Evolutionary conservation across 2,113 vertebrate genomes (phyloP), one percentile per base, ranked within the genome.

Genomic region (Forbesichthys papilliferus): DNA sequence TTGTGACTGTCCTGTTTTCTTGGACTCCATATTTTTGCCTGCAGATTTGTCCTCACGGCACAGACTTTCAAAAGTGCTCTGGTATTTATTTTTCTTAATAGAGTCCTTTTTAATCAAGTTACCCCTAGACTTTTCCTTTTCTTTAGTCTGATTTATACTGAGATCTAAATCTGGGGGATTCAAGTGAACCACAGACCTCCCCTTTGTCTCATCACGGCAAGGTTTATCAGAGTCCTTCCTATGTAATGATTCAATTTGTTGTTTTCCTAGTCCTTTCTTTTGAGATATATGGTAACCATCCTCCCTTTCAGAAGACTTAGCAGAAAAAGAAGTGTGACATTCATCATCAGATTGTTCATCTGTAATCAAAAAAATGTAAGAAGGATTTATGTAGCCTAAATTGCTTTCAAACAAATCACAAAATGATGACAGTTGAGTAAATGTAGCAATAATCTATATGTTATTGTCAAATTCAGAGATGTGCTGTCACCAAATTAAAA

Each of bases 331-430:
- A n/a, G 36, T 55, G 68, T 53, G 73, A 54, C 84, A 86, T 64
- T 84, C 77, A 20, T 88, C 82, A 16, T 85, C 81, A 0, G 86
- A 74, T 27, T 82, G 73, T 47, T 91, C 84, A 61, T 79, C 90
- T 91, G 52, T 16, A 71, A 62, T 6, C 12, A 34, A 13, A 48
- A 48, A 60, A 61, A 9, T 10, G 47, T 16, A 16, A 11, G 46
- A 16, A 11, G 46, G 47, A n/a, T n/a, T 46, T 47, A 27, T 2
- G 27, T 27, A 27, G 27, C 27, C 27, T 27, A 27, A 27, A 27
- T 27, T 27, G 27, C 27, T 27, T 27, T 3, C 27, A 27, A 27
- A 27, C 27, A 27, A 27, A 27, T 27, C 27, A 27, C 27, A 27
- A 27, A 27, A 27, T 27, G 27, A 27, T 27, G 27, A 27, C 27